Evolutionary conservation across 1,140 invertebrate genomes (phyloP).

Genomic region (Temnothorax curvispinosus): DNA sequence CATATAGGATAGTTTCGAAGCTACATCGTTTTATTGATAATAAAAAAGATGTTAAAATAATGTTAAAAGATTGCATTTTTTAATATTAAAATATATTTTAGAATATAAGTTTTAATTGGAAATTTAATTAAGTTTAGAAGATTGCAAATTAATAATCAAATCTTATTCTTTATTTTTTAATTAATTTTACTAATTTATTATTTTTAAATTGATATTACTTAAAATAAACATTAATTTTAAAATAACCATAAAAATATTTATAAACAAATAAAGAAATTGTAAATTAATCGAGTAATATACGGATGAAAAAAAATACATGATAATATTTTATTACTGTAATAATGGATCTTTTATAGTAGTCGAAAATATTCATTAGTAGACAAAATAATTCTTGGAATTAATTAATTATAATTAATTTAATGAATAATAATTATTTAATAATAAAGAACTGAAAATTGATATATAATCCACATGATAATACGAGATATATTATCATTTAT

Average conservation of each 20-base stretch:
- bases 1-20: neutral
- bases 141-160: neutral
- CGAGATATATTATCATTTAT: neutral
- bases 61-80: neutral
- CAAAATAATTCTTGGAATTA: neutral
- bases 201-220: neutral
- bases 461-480: neutral
- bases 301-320: neutral
- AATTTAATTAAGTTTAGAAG: neutral
- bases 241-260: neutral
- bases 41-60: neutral
- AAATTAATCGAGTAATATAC: neutral
- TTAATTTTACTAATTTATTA: neutral
- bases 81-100: neutral
- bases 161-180: neutral
- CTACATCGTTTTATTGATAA: neutral
- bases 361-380: neutral
- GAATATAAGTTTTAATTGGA: neutral
- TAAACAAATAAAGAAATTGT: neutral
- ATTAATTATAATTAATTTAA: slow-evolving; percentile 10
- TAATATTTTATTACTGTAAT: neutral
- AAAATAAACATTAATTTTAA: neutral
- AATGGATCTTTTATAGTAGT: neutral
- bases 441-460: neutral
- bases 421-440: neutral